Conservation (phyloP, 2,888 invertebrate genomes). For the Cerastoderma edule region DNA sequence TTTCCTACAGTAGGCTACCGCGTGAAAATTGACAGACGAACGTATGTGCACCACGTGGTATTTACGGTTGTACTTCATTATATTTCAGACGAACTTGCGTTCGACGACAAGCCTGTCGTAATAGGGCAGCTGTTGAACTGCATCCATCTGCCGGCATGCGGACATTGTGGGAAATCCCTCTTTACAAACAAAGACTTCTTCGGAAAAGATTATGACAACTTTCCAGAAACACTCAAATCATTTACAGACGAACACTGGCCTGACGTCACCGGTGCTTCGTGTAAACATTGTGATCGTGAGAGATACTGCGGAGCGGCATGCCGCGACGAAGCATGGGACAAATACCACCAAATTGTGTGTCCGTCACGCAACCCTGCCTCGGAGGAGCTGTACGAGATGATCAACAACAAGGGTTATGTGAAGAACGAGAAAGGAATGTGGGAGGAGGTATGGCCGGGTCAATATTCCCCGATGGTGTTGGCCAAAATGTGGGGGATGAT, state of each 20-base stretch:
- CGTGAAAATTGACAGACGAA: too few species aligned
- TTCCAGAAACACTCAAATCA: constrained; percentile 52
- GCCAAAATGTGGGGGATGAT: constrained; percentile 77
- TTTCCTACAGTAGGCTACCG: too few species aligned
- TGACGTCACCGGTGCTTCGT: constrained; percentile 62
- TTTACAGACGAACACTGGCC: constrained; percentile 74
- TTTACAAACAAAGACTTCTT: constrained; percentile 91
- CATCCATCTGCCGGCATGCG: constrained; percentile 94
- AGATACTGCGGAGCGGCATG: constrained; percentile 87
- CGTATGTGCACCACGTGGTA: too few species aligned
- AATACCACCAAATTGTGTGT: constrained; percentile 92
- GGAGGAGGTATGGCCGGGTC: constrained; percentile 71
- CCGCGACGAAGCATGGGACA: constrained; percentile 87
- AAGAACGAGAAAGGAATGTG: constrained; percentile 58
- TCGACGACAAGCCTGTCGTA: constrained; percentile 94
- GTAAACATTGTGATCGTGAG: constrained; percentile 69
- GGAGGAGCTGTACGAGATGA: constrained; percentile 66
- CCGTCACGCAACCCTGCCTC: constrained; percentile 72
- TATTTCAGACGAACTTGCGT: constrained; percentile 89
- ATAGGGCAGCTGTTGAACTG: constrained; percentile 90
- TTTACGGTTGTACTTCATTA: too few species aligned
- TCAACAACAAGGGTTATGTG: constrained; percentile 67
- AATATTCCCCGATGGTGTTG: constrained; percentile 74
- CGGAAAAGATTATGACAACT: constrained; percentile 55
- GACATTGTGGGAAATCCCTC: constrained; percentile 94